Percentiles rank a stretch among this genome's conserved stretches.
These are phyloP conservation scores for Anabacerthia variegaticeps DNA, from an alignment of 2,797 vertebrate species.

Conservation along the genomic window DNA sequence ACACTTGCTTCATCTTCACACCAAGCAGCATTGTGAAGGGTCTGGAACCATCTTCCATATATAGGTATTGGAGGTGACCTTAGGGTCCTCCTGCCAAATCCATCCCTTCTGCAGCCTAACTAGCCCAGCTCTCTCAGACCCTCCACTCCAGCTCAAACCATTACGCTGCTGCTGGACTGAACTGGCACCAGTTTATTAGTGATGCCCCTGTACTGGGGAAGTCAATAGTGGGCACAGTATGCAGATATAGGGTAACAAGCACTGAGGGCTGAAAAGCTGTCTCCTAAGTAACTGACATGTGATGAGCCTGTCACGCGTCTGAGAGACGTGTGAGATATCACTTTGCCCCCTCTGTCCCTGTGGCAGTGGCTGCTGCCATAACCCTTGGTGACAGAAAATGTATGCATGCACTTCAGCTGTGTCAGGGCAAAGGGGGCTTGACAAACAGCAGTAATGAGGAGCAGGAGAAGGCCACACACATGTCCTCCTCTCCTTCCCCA, in stretches of 20 bases:
- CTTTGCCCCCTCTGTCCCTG: neutral
- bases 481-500: neutral
- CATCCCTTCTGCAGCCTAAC: neutral
- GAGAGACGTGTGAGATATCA: neutral
- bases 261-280: neutral
- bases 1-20: neutral
- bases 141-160: neutral
- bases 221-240: neutral
- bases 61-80: neutral
- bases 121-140: neutral
- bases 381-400: neutral
- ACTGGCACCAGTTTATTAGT: neutral
- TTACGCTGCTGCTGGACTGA: rapidly evolving
- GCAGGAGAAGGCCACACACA: neutral
- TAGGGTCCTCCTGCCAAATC: neutral
- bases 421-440: neutral
- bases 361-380: neutral
- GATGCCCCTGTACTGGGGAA: neutral
- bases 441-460: neutral
- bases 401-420: neutral
- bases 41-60: neutral
- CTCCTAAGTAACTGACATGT: neutral
- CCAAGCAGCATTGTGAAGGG: neutral
- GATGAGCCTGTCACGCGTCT: neutral
- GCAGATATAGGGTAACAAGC: neutral